phyloP scores from a whole-genome alignment of 2,888 invertebrate species.

The Cinara cedri region DNA sequence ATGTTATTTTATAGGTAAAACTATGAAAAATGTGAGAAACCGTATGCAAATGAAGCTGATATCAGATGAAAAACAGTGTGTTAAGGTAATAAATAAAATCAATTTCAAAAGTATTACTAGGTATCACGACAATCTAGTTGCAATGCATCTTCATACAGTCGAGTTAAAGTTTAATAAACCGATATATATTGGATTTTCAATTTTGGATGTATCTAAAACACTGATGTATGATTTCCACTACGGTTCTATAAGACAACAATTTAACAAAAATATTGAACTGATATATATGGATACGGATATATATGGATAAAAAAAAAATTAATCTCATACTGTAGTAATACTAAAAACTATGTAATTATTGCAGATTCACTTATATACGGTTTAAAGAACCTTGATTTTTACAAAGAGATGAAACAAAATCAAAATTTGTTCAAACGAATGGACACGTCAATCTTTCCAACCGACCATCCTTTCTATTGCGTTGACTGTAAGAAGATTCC shows the following conservation, averaged over 20 bases:
- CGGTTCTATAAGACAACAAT: background rate
- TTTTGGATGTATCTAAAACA: conserved; percentile 1
- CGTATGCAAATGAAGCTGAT: background rate
- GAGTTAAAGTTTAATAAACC: conserved; percentile 7
- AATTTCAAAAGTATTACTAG: background rate
- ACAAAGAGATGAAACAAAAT: background rate
- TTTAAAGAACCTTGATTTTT: background rate
- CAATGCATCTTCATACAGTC: background rate
- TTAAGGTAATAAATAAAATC: background rate
- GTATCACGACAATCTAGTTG: background rate
- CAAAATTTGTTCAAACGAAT: background rate
- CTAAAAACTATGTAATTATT: background rate
- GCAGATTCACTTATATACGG: background rate
- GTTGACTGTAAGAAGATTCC: background rate
- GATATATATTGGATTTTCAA: background rate
- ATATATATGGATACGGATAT: conserved; percentile 7
- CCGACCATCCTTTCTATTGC: background rate
- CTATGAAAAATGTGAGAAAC: background rate
- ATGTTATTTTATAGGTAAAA: background rate
- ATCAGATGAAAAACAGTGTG: background rate
- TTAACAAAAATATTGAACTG: background rate
- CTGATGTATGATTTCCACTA: conserved; percentile 19
- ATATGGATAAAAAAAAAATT: too few relatives aligned
- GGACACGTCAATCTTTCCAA: background rate
- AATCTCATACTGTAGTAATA: background rate